Percentiles rank a stretch among this genome's conserved stretches.
Evolutionary conservation across 2,888 invertebrate species (phyloP).

Genomic region (Drosophila mimica): DNA sequence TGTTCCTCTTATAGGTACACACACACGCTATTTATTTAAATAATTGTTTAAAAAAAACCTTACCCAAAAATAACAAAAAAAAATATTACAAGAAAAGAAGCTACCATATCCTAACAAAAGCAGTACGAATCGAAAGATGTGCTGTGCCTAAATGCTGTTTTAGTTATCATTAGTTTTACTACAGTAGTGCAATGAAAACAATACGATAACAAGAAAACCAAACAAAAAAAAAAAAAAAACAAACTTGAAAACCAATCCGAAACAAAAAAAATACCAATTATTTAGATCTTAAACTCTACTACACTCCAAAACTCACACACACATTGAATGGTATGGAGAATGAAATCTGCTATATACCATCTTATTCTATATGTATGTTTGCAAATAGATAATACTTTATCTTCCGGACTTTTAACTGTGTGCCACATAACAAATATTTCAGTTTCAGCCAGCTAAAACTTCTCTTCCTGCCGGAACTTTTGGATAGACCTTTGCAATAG

Average conservation of each 20-base stretch:
- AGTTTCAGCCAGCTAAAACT: conserved; percentile 63
- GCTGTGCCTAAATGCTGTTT: conserved; percentile 71
- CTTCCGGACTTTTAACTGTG: conserved; percentile 56
- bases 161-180: conserved; percentile 79
- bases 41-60: conserved; percentile 18
- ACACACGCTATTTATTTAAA: conserved; percentile 69
- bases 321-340: conserved; percentile 57
- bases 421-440: conserved; percentile 52
- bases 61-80: conserved; percentile 16
- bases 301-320: conserved; percentile 7
- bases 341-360: conserved; percentile 47
- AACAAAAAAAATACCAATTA: conserved; percentile 76
- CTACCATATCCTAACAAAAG: conserved; percentile 10
- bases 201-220: conserved; percentile 32
- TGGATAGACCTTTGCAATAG: conserved; percentile 63
- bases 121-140: conserved; percentile 46
- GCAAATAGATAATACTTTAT: conserved; percentile 64
- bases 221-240: conserved; percentile 40
- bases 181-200: conserved; percentile 75
- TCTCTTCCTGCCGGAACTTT: conserved; percentile 58
- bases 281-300: conserved; percentile 57
- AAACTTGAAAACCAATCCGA: conserved; percentile 39
- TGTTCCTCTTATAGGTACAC: conserved; percentile 92
- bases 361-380: conserved; percentile 64
- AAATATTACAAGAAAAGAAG: conserved; percentile 16